Percentiles rank a stretch among this genome's conserved stretches.
Evolutionary conservation across 2,888 invertebrate genomes (phyloP).

Genomic region (Empis stercorea): DNA sequence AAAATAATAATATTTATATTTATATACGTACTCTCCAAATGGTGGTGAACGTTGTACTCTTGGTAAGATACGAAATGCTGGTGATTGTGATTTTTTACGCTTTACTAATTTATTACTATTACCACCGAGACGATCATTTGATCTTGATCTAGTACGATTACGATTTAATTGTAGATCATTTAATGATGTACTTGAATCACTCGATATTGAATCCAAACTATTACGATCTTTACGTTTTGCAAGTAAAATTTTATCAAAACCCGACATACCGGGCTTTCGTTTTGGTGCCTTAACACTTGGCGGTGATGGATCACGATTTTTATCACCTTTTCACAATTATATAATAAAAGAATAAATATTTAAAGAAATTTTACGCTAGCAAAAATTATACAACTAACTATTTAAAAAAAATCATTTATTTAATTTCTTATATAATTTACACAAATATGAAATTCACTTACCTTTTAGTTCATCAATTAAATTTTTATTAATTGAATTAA

Average conservation of each 20-base stretch:
- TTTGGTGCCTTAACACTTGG: conserved; percentile 37
- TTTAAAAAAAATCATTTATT: too few relatives aligned
- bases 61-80: conserved; percentile 19
- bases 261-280: conserved; percentile 9
- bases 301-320: conserved; percentile 14
- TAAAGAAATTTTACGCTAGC: too few relatives aligned
- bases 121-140: not conserved
- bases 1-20: not conserved
- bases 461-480: conserved; percentile 17
- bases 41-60: conserved; percentile 24
- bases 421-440: too few relatives aligned
- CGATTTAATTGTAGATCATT: conserved; percentile 2
- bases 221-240: conserved; percentile 11
- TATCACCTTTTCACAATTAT: too few relatives aligned
- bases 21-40: conserved; percentile 13
- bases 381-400: too few relatives aligned
- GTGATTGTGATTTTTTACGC: conserved; percentile 18
- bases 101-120: conserved; percentile 2
- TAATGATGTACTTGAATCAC: conserved; percentile 25
- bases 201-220: conserved; percentile 21
- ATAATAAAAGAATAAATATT: too few relatives aligned
- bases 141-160: not conserved
- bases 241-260: too few relatives aligned
- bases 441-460: too few relatives aligned
- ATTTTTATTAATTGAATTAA: conserved; percentile 37